A percentile compares a stretch with the other conserved stretches of the same genome.
phyloP scores from a whole-genome alignment of 2,888 invertebrate genomes.

The Agonopterix heracliana region DNA sequence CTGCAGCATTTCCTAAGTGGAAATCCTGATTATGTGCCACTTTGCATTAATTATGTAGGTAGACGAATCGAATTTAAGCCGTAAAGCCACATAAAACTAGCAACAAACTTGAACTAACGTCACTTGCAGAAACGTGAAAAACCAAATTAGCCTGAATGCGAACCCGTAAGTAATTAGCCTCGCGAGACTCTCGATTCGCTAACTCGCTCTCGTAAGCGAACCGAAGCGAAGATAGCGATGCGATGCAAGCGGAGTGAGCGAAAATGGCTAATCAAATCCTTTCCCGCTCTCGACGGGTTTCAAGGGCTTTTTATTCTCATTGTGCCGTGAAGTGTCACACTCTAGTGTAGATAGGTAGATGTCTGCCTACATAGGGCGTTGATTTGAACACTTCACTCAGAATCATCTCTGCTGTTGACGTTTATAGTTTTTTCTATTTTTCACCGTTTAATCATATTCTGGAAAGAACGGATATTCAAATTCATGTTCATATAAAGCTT shows the following conservation, averaged over 20 bases:
- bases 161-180: slow-evolving; percentile 75
- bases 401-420: neutral
- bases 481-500: too few species aligned
- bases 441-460: neutral
- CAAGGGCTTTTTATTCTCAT: slow-evolving; percentile 69
- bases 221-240: slow-evolving; percentile 67
- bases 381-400: neutral
- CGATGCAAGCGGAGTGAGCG: slow-evolving; percentile 58
- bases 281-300: slow-evolving; percentile 63
- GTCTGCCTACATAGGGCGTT: slow-evolving; percentile 1
- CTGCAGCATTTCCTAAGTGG: slow-evolving; percentile 1
- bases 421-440: neutral
- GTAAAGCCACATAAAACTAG: slow-evolving; percentile 13
- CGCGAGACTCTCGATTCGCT: slow-evolving; percentile 69
- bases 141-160: slow-evolving; percentile 71
- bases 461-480: too few species aligned
- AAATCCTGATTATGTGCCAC: too few species aligned
- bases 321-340: slow-evolving; percentile 66
- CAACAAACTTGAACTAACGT: slow-evolving; percentile 26
- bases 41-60: neutral
- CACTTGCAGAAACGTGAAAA: slow-evolving; percentile 62
- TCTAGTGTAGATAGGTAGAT: slow-evolving; percentile 13
- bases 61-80: slow-evolving; percentile 6
- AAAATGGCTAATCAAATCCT: slow-evolving; percentile 76
- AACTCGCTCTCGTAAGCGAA: slow-evolving; percentile 64